Percentiles rank a stretch among this genome's conserved stretches.
Evolutionary conservation across 2,888 invertebrate genomes (phyloP).

Genomic region (Caenorhabditis panamensis): DNA sequence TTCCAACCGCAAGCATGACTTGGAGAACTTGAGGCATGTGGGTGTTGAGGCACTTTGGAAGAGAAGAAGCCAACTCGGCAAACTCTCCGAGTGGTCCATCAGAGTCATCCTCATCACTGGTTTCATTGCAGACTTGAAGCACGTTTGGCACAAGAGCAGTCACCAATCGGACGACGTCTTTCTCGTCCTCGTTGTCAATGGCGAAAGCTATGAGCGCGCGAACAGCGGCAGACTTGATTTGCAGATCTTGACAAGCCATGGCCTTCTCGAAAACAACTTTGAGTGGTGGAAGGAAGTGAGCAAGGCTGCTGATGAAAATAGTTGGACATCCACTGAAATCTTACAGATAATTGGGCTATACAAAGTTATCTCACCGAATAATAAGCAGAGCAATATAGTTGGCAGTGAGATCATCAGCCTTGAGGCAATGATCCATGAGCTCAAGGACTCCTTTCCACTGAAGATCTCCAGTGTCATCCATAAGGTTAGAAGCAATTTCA

Average conservation of each 20-base stretch:
- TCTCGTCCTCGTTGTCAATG: slow-evolving; percentile 93
- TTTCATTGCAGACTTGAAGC: slow-evolving; percentile 89
- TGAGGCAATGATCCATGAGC: slow-evolving; percentile 95
- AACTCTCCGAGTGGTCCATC: slow-evolving; percentile 89
- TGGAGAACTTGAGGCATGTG: slow-evolving; percentile 91
- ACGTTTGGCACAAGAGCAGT: slow-evolving; percentile 84
- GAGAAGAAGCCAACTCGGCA: slow-evolving; percentile 93
- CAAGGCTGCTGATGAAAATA: slow-evolving; percentile 95
- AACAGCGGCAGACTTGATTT: slow-evolving; percentile 84
- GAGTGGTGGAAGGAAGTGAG: slow-evolving; percentile 92
- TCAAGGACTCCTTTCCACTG: slow-evolving; percentile 84
- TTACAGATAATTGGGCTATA: not conserved
- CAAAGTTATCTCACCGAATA: slow-evolving; percentile 86
- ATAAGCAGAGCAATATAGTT: slow-evolving; percentile 95
- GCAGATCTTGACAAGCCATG: slow-evolving; percentile 62
- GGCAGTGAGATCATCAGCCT: slow-evolving; percentile 88
- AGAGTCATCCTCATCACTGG: slow-evolving; percentile 90
- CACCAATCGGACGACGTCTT: slow-evolving; percentile 89
- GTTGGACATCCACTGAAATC: slow-evolving; percentile 90
- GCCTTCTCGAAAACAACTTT: slow-evolving; percentile 85
- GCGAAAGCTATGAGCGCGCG: slow-evolving; percentile 87
- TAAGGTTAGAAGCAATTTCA: slow-evolving; percentile 62
- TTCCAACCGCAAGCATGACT: slow-evolving; percentile 88
- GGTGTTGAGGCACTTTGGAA: slow-evolving; percentile 93
- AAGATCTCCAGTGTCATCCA: slow-evolving; percentile 56